phyloP scores from a whole-genome alignment of 2,797 vertebrate genomes.

The Varecia variegata region DNA sequence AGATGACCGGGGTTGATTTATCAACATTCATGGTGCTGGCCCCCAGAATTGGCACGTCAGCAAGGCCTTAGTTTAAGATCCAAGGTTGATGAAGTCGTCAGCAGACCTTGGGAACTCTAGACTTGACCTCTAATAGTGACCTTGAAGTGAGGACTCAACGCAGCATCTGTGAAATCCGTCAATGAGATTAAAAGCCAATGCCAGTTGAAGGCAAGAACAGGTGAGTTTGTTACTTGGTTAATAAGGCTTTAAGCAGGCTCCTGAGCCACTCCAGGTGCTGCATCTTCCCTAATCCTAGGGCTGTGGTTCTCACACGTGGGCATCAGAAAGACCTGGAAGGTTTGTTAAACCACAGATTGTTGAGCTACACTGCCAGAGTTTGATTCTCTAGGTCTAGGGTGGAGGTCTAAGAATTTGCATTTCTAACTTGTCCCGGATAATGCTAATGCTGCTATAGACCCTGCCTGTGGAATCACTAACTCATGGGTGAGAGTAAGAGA shows the following conservation, averaged over 20 bases:
- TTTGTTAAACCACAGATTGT: neutral
- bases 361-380: neutral
- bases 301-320: neutral
- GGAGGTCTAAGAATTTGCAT: neutral
- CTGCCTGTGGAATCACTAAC: neutral
- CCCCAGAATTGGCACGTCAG: neutral
- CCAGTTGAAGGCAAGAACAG: neutral
- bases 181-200: neutral
- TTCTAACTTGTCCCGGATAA: neutral
- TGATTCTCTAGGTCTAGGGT: neutral
- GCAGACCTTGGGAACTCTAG: neutral
- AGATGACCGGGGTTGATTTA: neutral
- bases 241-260: neutral
- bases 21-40: neutral
- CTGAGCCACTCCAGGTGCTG: neutral
- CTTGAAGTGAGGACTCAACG: constrained; percentile 46
- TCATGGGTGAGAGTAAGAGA: neutral
- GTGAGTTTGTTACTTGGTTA: neutral
- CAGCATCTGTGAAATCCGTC: neutral
- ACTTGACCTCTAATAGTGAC: constrained; percentile 13
- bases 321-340: neutral
- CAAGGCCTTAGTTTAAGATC: neutral
- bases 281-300: neutral
- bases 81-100: neutral
- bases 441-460: neutral